Conservation (phyloP, 1,140 invertebrate species). For the Nomia melanderi region DNA sequence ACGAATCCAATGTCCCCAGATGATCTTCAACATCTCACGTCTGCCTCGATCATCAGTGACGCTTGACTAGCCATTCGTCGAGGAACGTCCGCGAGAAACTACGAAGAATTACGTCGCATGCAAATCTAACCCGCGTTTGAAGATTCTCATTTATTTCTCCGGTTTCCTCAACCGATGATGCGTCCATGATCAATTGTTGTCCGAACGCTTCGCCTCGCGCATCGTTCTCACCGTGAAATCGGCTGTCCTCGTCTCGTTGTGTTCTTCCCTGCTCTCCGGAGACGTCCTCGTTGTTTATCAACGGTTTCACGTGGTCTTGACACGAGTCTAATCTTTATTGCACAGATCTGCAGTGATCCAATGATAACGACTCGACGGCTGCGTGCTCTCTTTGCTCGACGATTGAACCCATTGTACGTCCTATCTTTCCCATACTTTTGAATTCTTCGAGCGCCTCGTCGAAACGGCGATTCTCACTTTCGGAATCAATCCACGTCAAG, state of each 20-base stretch:
- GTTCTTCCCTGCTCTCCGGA: background rate
- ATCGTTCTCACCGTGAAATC: background rate
- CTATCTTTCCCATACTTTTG: background rate
- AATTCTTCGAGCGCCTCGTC: background rate
- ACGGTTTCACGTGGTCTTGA: too few relatives aligned
- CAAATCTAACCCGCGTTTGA: background rate
- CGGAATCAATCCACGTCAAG: background rate
- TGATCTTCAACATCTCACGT: too few relatives aligned
- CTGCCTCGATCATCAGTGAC: background rate
- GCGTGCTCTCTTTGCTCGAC: background rate
- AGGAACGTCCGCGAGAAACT: background rate
- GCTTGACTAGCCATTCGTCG: background rate
- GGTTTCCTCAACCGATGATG: background rate
- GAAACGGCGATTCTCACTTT: too few relatives aligned
- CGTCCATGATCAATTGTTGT: background rate
- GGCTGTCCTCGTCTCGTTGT: background rate
- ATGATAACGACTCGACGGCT: background rate
- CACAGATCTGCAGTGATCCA: background rate
- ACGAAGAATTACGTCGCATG: background rate
- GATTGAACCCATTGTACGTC: background rate
- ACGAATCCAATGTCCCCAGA: too few relatives aligned
- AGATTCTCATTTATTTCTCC: background rate
- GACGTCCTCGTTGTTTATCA: background rate
- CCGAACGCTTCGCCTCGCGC: background rate
- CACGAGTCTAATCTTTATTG: conserved; percentile 16